These are phyloP conservation scores for Sebastes goodei DNA, from an alignment of 2,797 vertebrate genomes.

Conservation along the genomic window DNA sequence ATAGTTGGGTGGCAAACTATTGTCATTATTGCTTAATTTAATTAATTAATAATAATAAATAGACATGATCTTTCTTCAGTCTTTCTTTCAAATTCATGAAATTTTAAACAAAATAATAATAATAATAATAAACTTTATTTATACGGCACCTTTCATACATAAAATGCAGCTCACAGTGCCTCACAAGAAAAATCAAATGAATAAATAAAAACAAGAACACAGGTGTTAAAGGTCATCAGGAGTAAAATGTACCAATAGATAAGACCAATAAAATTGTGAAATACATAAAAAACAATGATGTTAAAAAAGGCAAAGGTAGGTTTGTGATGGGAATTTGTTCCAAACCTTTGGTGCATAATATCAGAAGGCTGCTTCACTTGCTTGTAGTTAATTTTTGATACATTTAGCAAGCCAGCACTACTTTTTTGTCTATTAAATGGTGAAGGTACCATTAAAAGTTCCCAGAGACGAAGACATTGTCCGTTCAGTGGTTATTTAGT, in stretches of 20 bases:
- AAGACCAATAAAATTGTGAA: rapidly evolving
- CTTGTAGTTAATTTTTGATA: neutral
- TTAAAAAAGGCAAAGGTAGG: neutral
- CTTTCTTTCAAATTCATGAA: neutral
- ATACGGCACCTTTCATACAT: too few species aligned
- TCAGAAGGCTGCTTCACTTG: neutral
- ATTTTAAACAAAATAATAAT: neutral
- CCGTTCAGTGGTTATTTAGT: neutral
- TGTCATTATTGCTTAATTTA: neutral
- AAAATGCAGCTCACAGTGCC: too few species aligned
- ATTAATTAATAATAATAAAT: neutral
- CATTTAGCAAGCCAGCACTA: neutral
- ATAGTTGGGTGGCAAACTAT: neutral
- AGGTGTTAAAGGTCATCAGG: too few species aligned
- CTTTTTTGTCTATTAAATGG: neutral
- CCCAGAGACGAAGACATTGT: neutral
- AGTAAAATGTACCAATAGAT: too few species aligned
- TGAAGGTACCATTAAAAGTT: neutral
- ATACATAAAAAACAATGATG: neutral
- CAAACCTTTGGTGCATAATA: too few species aligned
- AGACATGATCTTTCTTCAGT: neutral
- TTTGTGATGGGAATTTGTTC: too few species aligned
- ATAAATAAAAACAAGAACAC: too few species aligned
- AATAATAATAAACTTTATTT: neutral
- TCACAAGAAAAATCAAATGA: too few species aligned